These are phyloP conservation scores for Drosophila emarginata DNA, from an alignment of 2,888 invertebrate genomes.

Conservation along the genomic window DNA sequence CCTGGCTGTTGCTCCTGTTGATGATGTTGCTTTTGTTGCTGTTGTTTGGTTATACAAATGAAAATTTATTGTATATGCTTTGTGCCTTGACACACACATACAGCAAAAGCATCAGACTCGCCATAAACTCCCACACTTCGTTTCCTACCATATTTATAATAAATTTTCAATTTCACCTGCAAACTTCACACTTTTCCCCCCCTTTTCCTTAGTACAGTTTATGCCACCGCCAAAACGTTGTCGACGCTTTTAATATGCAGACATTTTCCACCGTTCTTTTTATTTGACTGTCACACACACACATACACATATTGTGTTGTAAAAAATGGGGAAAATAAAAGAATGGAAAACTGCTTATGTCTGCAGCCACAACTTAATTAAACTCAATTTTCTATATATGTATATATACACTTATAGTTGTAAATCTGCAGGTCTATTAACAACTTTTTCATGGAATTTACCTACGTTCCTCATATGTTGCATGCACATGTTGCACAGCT, in stretches of 20 bases:
- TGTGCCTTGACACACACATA: constrained; percentile 58
- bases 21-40: constrained; percentile 27
- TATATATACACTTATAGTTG: neutral
- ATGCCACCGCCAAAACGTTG: neutral
- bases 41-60: constrained; percentile 70
- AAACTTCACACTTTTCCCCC: constrained; percentile 29
- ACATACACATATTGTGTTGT: neutral
- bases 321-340: neutral
- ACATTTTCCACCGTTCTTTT: constrained; percentile 4
- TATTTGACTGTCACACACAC: neutral
- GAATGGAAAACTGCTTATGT: neutral
- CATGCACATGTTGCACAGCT: constrained; percentile 1
- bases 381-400: neutral
- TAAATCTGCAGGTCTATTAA: neutral
- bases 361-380: constrained; percentile 3
- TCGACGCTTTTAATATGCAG: constrained; percentile 4
- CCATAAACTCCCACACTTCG: neutral
- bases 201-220: neutral
- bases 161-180: constrained; percentile 68
- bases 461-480: neutral
- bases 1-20: constrained; percentile 30
- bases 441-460: neutral
- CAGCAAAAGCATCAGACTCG: neutral
- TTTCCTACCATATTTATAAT: constrained; percentile 41
- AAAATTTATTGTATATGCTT: constrained; percentile 73